Evolutionary conservation across 2,797 vertebrate genomes (phyloP).

Genomic region (Arnoldichthys spilopterus): DNA sequence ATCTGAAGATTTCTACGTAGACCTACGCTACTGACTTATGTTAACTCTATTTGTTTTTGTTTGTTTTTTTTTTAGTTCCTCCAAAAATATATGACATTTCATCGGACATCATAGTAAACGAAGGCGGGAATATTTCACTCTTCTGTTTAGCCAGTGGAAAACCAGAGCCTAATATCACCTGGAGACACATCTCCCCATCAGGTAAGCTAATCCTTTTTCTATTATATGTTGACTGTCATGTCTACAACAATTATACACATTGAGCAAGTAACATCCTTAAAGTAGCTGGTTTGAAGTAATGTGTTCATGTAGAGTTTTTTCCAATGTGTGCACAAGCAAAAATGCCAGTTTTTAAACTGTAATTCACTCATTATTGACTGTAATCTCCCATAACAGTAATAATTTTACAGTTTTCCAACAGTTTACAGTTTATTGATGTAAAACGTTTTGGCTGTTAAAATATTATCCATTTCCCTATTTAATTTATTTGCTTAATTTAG

Average conservation of each 20-base stretch:
- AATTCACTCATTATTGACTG: too few relatives aligned
- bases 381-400: too few relatives aligned
- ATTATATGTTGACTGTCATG: background rate
- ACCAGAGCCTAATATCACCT: constrained; percentile 94
- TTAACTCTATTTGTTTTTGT: constrained; percentile 47
- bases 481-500: background rate
- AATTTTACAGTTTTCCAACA: too few relatives aligned
- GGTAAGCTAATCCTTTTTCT: constrained; percentile 79
- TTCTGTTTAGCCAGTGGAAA: constrained; percentile 95
- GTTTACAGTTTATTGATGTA: too few relatives aligned
- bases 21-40: too few relatives aligned
- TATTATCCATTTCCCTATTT: too few relatives aligned
- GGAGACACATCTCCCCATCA: constrained; percentile 97
- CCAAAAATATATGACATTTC: constrained; percentile 97
- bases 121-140: constrained; percentile 94
- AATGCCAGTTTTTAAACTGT: background rate
- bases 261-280: background rate
- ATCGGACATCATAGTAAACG: constrained; percentile 89
- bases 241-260: background rate
- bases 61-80: constrained; percentile 81
- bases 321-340: background rate
- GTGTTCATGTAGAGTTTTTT: background rate
- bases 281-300: background rate
- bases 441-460: too few relatives aligned
- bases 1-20: background rate